phyloP scores from a whole-genome alignment of 2,888 invertebrate species.

The Drosophila nr. perissopoda region DNA sequence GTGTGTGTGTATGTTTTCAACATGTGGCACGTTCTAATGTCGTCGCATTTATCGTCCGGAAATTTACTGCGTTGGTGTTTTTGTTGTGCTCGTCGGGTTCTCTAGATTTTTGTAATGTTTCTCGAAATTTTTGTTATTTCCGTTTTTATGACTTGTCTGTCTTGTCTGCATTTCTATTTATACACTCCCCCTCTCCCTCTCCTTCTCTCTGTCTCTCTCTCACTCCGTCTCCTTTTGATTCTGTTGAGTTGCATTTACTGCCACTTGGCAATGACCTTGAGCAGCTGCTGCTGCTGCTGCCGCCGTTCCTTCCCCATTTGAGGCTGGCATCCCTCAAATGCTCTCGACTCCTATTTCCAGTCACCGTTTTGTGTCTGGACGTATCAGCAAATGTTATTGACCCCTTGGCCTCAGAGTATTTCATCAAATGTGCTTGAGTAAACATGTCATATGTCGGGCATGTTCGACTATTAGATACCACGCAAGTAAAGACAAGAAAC shows the following conservation, averaged over 20 bases:
- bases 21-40: conserved; percentile 62
- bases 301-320: background rate
- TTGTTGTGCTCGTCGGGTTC: conserved; percentile 25
- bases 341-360: conserved; percentile 1
- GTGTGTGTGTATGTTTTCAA: conserved; percentile 20
- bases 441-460: background rate
- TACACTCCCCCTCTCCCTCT: conserved; percentile 1
- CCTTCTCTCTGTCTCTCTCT: background rate
- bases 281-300: conserved; percentile 33
- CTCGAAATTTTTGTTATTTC: conserved; percentile 16
- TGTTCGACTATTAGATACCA: conserved; percentile 15
- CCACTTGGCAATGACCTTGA: conserved; percentile 71
- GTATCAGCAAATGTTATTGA: conserved; percentile 55
- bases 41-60: conserved; percentile 48
- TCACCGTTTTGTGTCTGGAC: conserved; percentile 15
- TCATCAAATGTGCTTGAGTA: conserved; percentile 2
- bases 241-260: conserved; percentile 30
- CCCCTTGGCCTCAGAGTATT: conserved; percentile 40
- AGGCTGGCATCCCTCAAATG: background rate
- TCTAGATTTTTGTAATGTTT: conserved; percentile 43
- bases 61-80: conserved; percentile 36
- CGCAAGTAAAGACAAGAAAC: background rate
- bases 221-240: background rate
- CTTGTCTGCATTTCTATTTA: conserved; percentile 52
- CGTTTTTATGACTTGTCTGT: conserved; percentile 26